A percentile compares a stretch with the other conserved stretches of the same genome.
Evolutionary conservation across 1,140 invertebrate genomes (phyloP).

Genomic region (Pomacea maculata): DNA sequence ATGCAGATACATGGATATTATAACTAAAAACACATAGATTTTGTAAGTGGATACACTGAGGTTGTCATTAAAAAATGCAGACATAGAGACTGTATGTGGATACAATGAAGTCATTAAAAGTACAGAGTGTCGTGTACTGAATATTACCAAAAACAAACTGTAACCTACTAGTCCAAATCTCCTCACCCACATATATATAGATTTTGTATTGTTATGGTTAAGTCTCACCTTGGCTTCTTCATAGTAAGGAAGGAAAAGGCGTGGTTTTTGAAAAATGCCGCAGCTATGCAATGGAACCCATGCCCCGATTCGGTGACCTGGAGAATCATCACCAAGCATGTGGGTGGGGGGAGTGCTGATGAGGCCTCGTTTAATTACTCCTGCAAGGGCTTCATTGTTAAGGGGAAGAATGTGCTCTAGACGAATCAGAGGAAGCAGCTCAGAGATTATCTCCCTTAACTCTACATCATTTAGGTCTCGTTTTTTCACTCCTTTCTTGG

Average conservation of each 20-base stretch:
- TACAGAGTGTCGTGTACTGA: not conserved
- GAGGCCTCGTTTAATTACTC: slow-evolving; percentile 81
- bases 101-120: too few species aligned
- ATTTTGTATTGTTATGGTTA: too few species aligned
- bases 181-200: too few species aligned
- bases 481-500: slow-evolving; percentile 85
- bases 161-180: not conserved
- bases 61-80: too few species aligned
- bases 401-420: slow-evolving; percentile 90
- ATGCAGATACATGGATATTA: too few species aligned
- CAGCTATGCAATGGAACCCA: slow-evolving; percentile 85
- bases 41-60: too few species aligned
- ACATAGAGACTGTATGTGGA: too few species aligned
- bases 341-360: slow-evolving; percentile 86
- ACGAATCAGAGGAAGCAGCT: slow-evolving; percentile 82
- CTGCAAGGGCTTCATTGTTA: slow-evolving; percentile 82
- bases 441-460: slow-evolving; percentile 84
- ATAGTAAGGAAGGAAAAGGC: slow-evolving; percentile 92
- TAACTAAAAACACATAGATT: too few species aligned
- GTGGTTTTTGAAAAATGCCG: slow-evolving; percentile 83
- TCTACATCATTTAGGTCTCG: slow-evolving; percentile 87
- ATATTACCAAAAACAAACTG: not conserved
- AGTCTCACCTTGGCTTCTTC: slow-evolving; percentile 86
- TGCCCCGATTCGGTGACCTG: slow-evolving; percentile 71
- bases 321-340: slow-evolving; percentile 77